Base-by-base conservation (phyloP, 2,888 invertebrate species). In the Pristionchus arcanus region DNA sequence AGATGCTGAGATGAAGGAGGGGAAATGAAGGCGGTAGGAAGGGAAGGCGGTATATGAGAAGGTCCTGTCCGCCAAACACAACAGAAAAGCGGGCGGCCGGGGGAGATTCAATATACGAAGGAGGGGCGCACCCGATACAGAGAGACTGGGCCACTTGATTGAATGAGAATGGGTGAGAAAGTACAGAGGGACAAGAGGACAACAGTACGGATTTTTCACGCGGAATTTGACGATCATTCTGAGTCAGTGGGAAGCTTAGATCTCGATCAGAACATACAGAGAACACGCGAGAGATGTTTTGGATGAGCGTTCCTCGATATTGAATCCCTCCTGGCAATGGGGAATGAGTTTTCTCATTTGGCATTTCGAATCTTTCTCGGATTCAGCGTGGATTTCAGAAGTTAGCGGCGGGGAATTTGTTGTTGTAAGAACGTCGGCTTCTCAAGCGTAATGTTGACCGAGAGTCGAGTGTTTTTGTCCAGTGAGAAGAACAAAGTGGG, bases 401-500 rank as follows among this genome's bases (percentile, higher is more conserved):
- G 28, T 71, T n/a, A 63, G 4, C 59, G 13, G 19, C 66, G 66
- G 66, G 28, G 28, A 66, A 28, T 16, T 42, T 74, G 74, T 74
- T 74, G 74, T 74, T 74, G 74, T 74, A 74, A 74, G 74, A 34
- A 37, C 74, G 66, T 11, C 21, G 19, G 15, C 71, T 34, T 71
- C 25, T 37, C 74, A 74, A 74, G 74, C 74, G 21, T 37, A 42
- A 74, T 74, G 74, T 37, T 74, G 74, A 74, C 74, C 74, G 37
- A 71, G 68, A 5, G 37, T 74, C 74, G 74, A 74, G 74, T 74
- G 74, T 74, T 74, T 71, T 74, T 74, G 74, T 37, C 74, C 74
- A 71, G 16, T 31, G n/a, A 11, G 63, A 63, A 25, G 63, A 63
- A n/a, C 25, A 25, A 63, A 63, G 63, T 9, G 5, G 63, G 25